Evolutionary conservation across 2,797 vertebrate species (phyloP), one percentile per base, ranked within the genome.

Genomic region (Sparidentex hasta): DNA sequence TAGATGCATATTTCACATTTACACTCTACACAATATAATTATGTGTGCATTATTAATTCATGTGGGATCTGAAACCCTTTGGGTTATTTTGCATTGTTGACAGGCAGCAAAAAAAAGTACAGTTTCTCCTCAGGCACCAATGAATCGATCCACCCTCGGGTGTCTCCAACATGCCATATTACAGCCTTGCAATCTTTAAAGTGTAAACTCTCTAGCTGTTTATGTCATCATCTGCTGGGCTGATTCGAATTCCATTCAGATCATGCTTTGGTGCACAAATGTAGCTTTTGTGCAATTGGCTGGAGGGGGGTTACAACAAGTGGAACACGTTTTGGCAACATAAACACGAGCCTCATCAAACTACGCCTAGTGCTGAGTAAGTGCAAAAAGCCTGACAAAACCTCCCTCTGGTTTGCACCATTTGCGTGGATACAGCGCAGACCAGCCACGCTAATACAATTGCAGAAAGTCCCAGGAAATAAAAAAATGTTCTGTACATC

Each of bases 401-500:
- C 46, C 66, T 76, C 47, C 51, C 78, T 63, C 51, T 62, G 78
- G 56, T 76, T 64, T 65, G 50, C 78, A 86, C 58, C 69, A 70
- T 89, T 84, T 88, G 59, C 74, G 83, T 76, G 64, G 63, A 83
- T 79, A 71, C 68, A 68, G 69, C 72, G 72, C 68, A 80, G 68
- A 82, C 86, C 73, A 76, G 48, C 44, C 1, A 0, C 17, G 33
- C 88, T 87, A 84, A 93, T 90, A 87, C 76, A 82, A 88, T 88
- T 90, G 88, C 82, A 85, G 82, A 89, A 86, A 90, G 86, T 83
- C 84, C 51, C 17, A 11, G 76, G 78, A 78, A 92, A n/a, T n/a
- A n/a, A 27, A 27, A 33, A 88, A 90, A 90, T 83, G 80, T 85
- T 93, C 90, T 86, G 87, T 92, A 93, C 89, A 93, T 91, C 87